These are phyloP conservation scores for Acrocephalus scirpaceus DNA, from an alignment of 2,797 vertebrate species.

Conservation along the genomic window DNA sequence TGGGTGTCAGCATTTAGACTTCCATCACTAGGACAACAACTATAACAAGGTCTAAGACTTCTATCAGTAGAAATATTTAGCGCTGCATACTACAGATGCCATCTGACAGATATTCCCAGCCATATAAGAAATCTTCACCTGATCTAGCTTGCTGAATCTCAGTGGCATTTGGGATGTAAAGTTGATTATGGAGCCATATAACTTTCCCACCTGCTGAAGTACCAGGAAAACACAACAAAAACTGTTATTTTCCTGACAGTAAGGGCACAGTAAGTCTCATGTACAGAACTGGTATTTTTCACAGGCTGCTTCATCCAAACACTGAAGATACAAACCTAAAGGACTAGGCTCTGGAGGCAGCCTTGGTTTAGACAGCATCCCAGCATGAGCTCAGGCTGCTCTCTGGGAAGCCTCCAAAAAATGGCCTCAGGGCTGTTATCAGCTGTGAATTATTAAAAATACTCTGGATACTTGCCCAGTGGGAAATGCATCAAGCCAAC, in stretches of 20 bases:
- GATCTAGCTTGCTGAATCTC: background rate
- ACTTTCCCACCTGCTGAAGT: background rate
- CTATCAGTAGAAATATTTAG: background rate
- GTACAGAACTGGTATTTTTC: background rate
- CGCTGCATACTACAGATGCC: no score
- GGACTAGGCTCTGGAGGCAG: background rate
- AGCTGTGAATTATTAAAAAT: background rate
- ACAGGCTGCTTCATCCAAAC: accelerated
- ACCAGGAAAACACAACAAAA: background rate
- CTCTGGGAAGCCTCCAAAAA: background rate
- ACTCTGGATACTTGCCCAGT: background rate
- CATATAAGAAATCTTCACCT: background rate
- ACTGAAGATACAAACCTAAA: background rate
- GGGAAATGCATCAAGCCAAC: background rate
- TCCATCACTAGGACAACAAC: background rate
- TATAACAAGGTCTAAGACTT: background rate
- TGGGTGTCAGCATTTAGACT: background rate
- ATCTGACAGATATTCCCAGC: background rate
- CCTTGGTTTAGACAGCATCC: background rate
- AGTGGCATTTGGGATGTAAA: background rate
- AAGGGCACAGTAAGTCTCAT: background rate
- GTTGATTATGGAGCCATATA: background rate
- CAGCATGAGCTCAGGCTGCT: background rate
- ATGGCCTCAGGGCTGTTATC: background rate
- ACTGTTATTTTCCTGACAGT: background rate